These are phyloP conservation scores for Coelinius sp. DNA, from an alignment of 2,888 invertebrate genomes.

Conservation along the genomic window DNA sequence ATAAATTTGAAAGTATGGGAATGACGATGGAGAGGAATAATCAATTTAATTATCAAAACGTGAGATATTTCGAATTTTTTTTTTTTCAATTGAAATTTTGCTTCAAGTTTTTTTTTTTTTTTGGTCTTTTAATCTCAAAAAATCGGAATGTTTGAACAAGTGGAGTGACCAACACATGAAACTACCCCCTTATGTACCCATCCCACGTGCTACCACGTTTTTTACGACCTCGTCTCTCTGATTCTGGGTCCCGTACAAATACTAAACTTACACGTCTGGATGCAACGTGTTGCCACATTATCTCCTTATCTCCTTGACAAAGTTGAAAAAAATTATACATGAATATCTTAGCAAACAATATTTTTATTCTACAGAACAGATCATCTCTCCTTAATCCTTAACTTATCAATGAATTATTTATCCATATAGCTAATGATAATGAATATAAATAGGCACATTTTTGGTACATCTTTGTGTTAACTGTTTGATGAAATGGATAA, in stretches of 20 bases:
- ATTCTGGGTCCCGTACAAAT: constrained; percentile 38
- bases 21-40: neutral
- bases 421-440: constrained; percentile 41
- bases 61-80: no score
- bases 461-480: constrained; percentile 7
- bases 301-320: constrained; percentile 12
- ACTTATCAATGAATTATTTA: neutral
- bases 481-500: neutral
- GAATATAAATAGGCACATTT: constrained; percentile 54
- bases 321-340: neutral
- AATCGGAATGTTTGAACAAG: constrained; percentile 26
- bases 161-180: constrained; percentile 17
- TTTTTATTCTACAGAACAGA: constrained; percentile 52
- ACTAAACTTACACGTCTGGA: constrained; percentile 37
- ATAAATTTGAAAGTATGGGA: neutral
- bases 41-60: no score
- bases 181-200: constrained; percentile 1
- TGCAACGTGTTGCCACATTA: constrained; percentile 42
- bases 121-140: no score
- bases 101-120: no score
- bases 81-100: no score
- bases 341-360: constrained; percentile 52
- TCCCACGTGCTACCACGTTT: constrained; percentile 18
- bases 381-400: constrained; percentile 36
- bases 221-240: constrained; percentile 41